phyloP scores from a whole-genome alignment of 2,888 invertebrate species.

The Leucophenga maculata region DNA sequence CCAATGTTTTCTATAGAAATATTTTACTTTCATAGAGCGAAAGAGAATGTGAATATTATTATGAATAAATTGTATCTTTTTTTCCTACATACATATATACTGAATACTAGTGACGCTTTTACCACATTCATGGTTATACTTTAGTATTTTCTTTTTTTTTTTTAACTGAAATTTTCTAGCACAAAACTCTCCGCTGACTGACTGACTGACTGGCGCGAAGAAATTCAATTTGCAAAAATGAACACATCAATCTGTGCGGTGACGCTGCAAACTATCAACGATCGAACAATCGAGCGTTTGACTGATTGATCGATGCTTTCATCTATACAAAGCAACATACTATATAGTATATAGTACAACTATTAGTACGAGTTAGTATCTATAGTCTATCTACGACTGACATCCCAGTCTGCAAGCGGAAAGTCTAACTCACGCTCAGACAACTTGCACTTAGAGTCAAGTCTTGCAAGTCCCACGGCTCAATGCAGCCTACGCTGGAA shows the following conservation, averaged over 20 bases:
- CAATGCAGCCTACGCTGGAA: not conserved
- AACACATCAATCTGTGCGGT: slow-evolving; percentile 19
- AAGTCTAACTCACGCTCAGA: too few species aligned
- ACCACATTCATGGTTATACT: not conserved
- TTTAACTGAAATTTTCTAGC: not conserved
- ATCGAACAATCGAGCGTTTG: not conserved
- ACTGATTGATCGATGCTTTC: too few species aligned
- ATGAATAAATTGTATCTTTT: slow-evolving; percentile 8
- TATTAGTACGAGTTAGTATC: too few species aligned
- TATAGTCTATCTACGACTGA: too few species aligned
- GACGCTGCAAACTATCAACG: slow-evolving; percentile 1
- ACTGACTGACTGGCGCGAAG: not conserved
- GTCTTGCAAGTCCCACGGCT: slow-evolving; percentile 1
- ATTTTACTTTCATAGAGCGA: slow-evolving; percentile 14
- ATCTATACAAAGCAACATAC: too few species aligned
- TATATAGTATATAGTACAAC: too few species aligned
- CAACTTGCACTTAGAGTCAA: not conserved
- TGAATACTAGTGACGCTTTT: not conserved
- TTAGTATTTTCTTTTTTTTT: not conserved
- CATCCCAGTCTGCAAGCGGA: not conserved
- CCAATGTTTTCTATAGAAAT: not conserved
- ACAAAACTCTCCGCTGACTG: not conserved
- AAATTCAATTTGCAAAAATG: slow-evolving; percentile 24
- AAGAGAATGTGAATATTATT: slow-evolving; percentile 22
- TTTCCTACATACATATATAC: not conserved